Conservation (phyloP, 2,797 vertebrate species). For the Catharus ustulatus region DNA sequence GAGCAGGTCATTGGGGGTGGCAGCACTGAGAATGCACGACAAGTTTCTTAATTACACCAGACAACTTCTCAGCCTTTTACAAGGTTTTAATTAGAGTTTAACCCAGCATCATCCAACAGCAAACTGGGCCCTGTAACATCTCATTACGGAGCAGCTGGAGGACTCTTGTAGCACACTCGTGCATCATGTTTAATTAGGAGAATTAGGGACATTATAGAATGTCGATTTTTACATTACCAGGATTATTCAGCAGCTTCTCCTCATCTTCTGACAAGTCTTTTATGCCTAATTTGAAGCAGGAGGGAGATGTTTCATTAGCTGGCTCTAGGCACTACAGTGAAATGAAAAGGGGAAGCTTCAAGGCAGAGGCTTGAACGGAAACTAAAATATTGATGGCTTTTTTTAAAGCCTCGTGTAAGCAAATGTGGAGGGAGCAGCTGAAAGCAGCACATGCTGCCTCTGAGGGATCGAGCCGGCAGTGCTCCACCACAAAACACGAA, state of each 20-base stretch:
- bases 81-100: constrained; percentile 18
- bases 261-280: constrained; percentile 33
- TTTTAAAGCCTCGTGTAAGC: neutral
- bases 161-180: neutral
- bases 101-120: neutral
- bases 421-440: neutral
- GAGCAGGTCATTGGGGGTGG: neutral
- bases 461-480: neutral
- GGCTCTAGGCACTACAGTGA: neutral
- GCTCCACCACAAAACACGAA: neutral
- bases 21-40: neutral
- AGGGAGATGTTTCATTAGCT: constrained; percentile 34
- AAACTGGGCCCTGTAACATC: neutral
- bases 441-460: neutral
- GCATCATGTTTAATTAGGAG: constrained; percentile 53
- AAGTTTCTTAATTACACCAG: neutral
- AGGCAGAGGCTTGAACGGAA: neutral
- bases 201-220: constrained; percentile 48
- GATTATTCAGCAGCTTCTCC: constrained; percentile 51
- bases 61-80: neutral
- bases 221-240: constrained; percentile 47
- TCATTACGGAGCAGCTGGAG: neutral
- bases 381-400: constrained; percentile 27
- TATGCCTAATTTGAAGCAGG: constrained; percentile 33
- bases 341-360: constrained; percentile 19